phyloP scores from a whole-genome alignment of 2,888 invertebrate genomes.

The Ischnura elegans region DNA sequence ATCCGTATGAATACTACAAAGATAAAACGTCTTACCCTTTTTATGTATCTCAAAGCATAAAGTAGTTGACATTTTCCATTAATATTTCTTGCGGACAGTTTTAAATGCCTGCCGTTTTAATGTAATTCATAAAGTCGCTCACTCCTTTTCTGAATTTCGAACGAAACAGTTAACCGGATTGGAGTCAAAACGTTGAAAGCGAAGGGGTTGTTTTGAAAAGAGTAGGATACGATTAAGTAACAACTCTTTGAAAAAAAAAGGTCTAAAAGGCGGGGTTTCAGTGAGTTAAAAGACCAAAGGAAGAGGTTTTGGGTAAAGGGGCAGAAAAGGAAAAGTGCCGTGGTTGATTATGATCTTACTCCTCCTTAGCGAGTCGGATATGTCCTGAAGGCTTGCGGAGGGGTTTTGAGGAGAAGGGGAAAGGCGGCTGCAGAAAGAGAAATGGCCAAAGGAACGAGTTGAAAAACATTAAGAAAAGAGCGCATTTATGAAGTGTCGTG shows the following conservation, averaged over 20 bases:
- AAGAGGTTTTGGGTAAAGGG: background rate
- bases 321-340: background rate
- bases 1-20: too few relatives aligned
- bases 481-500: background rate
- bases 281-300: background rate
- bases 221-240: background rate
- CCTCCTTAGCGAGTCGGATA: background rate
- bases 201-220: background rate
- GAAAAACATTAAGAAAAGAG: background rate
- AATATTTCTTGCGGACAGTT: background rate
- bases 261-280: background rate
- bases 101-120: background rate
- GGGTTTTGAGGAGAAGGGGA: background rate
- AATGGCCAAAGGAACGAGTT: background rate
- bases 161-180: background rate
- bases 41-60: too few relatives aligned
- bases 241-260: background rate
- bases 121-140: background rate
- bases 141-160: background rate
- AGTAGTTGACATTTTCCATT: too few relatives aligned
- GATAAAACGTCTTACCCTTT: too few relatives aligned
- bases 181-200: background rate
- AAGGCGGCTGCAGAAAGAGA: background rate
- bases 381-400: background rate
- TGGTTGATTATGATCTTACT: conserved; percentile 1